phyloP scores from a whole-genome alignment of 2,888 invertebrate genomes.

The Halocaridina rubra region DNA sequence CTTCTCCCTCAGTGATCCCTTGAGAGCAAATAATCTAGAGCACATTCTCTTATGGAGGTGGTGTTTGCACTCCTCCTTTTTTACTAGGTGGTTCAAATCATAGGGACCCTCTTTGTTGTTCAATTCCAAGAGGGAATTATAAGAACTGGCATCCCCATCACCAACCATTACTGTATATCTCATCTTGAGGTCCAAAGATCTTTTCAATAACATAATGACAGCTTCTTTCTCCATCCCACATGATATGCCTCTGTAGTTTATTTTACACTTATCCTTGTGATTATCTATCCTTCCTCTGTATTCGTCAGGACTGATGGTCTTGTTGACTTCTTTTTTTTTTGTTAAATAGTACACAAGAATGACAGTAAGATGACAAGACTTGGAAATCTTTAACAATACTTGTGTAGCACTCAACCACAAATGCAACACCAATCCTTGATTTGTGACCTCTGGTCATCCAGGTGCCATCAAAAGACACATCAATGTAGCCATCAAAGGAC shows the following conservation, averaged over 20 bases:
- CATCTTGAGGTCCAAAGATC: too few species aligned
- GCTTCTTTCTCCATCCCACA: not conserved
- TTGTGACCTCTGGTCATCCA: not conserved
- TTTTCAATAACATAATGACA: not conserved
- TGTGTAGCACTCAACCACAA: not conserved
- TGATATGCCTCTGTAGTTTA: not conserved
- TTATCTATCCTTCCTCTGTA: not conserved
- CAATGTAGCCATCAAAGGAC: too few species aligned
- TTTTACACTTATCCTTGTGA: not conserved
- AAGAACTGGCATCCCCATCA: too few species aligned
- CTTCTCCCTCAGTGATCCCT: not conserved
- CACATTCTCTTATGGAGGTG: slow-evolving; percentile 2
- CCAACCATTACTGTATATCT: too few species aligned
- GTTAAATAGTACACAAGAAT: not conserved
- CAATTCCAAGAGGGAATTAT: too few species aligned
- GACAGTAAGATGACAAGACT: not conserved
- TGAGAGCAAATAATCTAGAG: not conserved
- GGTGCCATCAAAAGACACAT: not conserved
- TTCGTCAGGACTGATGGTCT: not conserved
- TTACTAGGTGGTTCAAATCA: not conserved
- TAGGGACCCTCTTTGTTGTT: not conserved
- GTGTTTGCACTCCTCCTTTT: not conserved
- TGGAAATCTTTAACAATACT: not conserved
- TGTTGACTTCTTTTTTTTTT: not conserved
- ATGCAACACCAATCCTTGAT: not conserved